Conservation (phyloP, 2,797 vertebrate species). For the Chiloscyllium punctatum region DNA sequence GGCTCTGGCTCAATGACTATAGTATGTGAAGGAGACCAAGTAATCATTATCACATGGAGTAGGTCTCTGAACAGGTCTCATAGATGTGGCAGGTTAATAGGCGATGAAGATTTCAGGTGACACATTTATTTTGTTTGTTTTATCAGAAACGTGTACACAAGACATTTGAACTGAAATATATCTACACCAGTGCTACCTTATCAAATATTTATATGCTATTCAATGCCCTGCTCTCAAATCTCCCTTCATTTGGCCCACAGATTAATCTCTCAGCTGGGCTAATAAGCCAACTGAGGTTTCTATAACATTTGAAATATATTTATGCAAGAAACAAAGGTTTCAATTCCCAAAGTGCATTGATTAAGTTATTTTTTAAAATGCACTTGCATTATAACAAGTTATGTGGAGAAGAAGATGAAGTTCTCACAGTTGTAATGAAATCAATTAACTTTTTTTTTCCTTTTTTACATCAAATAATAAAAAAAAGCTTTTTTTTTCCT, state of each 20-base stretch:
- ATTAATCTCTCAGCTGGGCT: background rate
- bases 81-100: background rate
- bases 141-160: background rate
- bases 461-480: background rate
- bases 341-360: background rate
- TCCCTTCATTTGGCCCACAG: background rate
- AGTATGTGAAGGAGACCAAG: background rate
- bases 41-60: background rate
- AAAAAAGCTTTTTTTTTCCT: background rate
- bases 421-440: background rate
- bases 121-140: background rate
- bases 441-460: background rate
- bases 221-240: background rate
- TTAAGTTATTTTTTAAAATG: background rate
- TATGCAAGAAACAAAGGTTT: background rate
- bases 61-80: background rate
- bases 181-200: background rate
- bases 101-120: background rate
- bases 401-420: too few relatives aligned
- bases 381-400: background rate
- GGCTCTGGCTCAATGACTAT: too few relatives aligned
- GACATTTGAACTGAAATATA: constrained; percentile 7
- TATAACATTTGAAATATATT: background rate
- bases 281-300: background rate
- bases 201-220: constrained; percentile 28